phyloP scores from a whole-genome alignment of 2,888 invertebrate genomes.

The Abrostola tripartita region DNA sequence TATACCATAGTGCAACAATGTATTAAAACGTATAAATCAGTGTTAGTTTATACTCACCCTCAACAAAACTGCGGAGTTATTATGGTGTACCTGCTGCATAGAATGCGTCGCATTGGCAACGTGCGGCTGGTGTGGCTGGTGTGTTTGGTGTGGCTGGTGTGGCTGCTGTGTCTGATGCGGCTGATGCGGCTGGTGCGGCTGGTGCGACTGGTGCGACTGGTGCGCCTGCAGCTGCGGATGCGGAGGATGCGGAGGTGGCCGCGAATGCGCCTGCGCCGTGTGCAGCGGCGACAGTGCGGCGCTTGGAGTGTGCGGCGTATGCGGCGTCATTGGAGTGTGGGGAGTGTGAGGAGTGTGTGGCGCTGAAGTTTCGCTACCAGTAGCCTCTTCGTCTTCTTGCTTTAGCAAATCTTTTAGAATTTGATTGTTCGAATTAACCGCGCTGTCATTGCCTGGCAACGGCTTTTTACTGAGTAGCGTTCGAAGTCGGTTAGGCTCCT shows the following conservation, averaged over 20 bases:
- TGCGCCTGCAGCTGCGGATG: conserved; percentile 49
- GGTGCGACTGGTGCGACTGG: conserved; percentile 61
- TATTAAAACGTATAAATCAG: not conserved
- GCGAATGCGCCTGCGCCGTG: conserved; percentile 57
- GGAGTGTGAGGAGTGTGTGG: conserved; percentile 82
- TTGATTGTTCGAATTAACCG: conserved; percentile 74
- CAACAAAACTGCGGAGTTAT: conserved; percentile 89
- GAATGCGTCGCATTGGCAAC: conserved; percentile 55
- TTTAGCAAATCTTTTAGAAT: conserved; percentile 81
- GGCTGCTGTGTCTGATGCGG: conserved; percentile 44
- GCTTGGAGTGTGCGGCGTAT: conserved; percentile 71
- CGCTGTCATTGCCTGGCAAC: conserved; percentile 74
- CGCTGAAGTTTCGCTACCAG: conserved; percentile 80
- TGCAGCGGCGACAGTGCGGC: conserved; percentile 67
- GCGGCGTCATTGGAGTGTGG: conserved; percentile 72
- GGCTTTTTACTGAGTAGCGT: conserved; percentile 88
- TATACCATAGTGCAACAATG: not conserved
- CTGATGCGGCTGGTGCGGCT: conserved; percentile 38
- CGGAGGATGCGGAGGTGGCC: conserved; percentile 55
- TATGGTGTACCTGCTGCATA: conserved; percentile 64
- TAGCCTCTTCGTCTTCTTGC: conserved; percentile 83
- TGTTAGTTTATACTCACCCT: conserved; percentile 66
- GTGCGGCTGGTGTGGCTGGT: conserved; percentile 42
- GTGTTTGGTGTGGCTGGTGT: conserved; percentile 53
- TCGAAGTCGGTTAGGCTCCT: conserved; percentile 89